A percentile compares a stretch with the other conserved stretches of the same genome.
Conservation (phyloP, 2,888 invertebrate species). For the Torymus aiolomorphi region DNA sequence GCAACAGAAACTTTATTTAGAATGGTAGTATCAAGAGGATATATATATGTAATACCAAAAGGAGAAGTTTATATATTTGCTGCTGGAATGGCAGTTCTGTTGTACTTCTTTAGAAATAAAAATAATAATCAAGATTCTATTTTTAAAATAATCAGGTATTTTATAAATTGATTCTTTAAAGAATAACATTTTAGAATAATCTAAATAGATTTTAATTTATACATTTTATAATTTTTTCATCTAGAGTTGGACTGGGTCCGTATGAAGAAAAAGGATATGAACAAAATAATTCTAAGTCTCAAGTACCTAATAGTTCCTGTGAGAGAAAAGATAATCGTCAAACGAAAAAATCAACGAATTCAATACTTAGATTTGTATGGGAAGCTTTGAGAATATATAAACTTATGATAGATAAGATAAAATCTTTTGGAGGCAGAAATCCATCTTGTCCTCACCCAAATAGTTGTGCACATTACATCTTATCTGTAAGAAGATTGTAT, state of each 20-base stretch:
- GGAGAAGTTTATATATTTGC: constrained; percentile 84
- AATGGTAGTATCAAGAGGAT: constrained; percentile 82
- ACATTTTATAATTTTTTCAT: background rate
- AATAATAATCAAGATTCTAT: constrained; percentile 78
- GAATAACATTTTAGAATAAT: background rate
- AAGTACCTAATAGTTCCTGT: constrained; percentile 50
- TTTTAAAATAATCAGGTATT: constrained; percentile 80
- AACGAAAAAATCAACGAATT: constrained; percentile 59
- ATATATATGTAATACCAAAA: constrained; percentile 79
- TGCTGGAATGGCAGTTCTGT: constrained; percentile 78
- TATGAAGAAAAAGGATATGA: constrained; percentile 78
- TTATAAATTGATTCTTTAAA: background rate
- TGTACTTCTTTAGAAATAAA: constrained; percentile 80
- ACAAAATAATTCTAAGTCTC: constrained; percentile 30
- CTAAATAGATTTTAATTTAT: background rate
- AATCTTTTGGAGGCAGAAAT: constrained; percentile 44
- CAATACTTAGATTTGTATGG: constrained; percentile 72
- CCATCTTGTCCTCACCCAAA: constrained; percentile 80
- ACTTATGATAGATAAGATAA: constrained; percentile 76
- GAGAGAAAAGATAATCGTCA: background rate
- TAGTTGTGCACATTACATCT: constrained; percentile 80
- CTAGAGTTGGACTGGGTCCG: constrained; percentile 80
- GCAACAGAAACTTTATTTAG: constrained; percentile 88
- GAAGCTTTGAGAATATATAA: constrained; percentile 76
- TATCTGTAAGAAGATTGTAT: constrained; percentile 75